A percentile compares a stretch with the other conserved stretches of the same genome.
These are phyloP conservation scores for Salvelinus fontinalis DNA, from an alignment of 2,113 vertebrate species.

Conservation along the genomic window DNA sequence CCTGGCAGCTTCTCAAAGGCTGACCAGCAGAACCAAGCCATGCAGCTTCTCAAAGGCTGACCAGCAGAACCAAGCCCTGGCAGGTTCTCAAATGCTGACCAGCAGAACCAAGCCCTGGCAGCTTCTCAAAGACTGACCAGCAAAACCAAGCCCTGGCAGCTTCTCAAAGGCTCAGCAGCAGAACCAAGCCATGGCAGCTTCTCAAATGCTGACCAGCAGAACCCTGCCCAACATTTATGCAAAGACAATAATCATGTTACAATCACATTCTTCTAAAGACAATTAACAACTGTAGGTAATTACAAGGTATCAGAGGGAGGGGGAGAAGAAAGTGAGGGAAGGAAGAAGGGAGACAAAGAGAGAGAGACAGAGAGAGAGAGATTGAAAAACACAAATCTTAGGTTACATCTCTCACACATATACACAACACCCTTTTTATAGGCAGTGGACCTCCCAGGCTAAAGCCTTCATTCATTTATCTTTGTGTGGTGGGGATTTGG, in stretches of 20 bases:
- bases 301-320: slow-evolving; percentile 46
- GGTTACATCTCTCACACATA: slow-evolving; percentile 30
- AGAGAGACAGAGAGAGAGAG: no score
- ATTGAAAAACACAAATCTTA: no score
- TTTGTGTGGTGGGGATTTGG: slow-evolving; percentile 58
- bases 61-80: no score
- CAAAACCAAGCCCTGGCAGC: no score
- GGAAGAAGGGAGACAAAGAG: no score
- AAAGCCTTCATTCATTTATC: slow-evolving; percentile 54
- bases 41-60: slow-evolving; percentile 65
- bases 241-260: slow-evolving; percentile 79
- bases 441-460: slow-evolving; percentile 59
- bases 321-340: neutral
- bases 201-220: slow-evolving; percentile 50
- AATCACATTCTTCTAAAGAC: slow-evolving; percentile 71
- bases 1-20: slow-evolving; percentile 68
- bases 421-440: slow-evolving; percentile 27
- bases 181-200: slow-evolving; percentile 42
- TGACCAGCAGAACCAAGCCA: no score
- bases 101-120: slow-evolving; percentile 37
- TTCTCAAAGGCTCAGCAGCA: neutral
- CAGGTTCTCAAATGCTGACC: no score
- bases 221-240: slow-evolving; percentile 67
- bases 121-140: slow-evolving; percentile 60
- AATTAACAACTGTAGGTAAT: slow-evolving; percentile 77